Percentiles rank a stretch among this genome's conserved stretches.
Evolutionary conservation across 1,140 invertebrate genomes (phyloP).

Genomic region (Drosophila biarmipes): DNA sequence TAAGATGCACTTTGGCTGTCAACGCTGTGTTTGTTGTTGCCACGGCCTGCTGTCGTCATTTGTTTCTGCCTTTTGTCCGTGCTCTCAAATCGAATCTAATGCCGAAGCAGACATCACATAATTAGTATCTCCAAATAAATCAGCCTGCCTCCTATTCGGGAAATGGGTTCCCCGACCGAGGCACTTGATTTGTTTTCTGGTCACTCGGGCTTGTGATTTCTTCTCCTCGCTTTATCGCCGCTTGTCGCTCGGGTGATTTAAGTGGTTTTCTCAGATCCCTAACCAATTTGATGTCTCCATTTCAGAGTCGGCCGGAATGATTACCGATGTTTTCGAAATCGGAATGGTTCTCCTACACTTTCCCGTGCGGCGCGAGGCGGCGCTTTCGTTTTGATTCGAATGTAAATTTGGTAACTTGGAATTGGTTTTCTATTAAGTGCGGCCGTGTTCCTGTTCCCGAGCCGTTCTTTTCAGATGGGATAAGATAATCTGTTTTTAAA

Average conservation of each 20-base stretch:
- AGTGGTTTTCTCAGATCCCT: constrained; percentile 54
- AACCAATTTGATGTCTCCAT: constrained; percentile 73
- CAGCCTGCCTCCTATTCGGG: constrained; percentile 54
- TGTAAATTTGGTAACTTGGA: constrained; percentile 52
- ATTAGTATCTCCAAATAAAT: constrained; percentile 80
- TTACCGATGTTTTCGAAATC: constrained; percentile 20
- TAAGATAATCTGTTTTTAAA: constrained; percentile 75
- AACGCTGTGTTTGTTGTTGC: constrained; percentile 62
- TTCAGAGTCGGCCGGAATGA: constrained; percentile 40
- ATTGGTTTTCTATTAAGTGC: constrained; percentile 74
- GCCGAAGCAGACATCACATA: constrained; percentile 63
- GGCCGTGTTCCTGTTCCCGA: constrained; percentile 56
- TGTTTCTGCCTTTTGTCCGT: constrained; percentile 37
- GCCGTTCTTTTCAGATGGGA: constrained; percentile 51
- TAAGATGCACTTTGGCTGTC: constrained; percentile 76
- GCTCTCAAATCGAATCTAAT: constrained; percentile 25
- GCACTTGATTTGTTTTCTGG: constrained; percentile 65
- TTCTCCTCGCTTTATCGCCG: constrained; percentile 62
- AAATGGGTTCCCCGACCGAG: constrained; percentile 21
- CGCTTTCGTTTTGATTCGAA: constrained; percentile 63
- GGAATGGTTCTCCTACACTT: constrained; percentile 29
- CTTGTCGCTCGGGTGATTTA: constrained; percentile 74
- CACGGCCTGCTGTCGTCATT: constrained; percentile 48
- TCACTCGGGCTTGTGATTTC: constrained; percentile 21
- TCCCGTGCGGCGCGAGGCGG: constrained; percentile 14